A percentile compares a stretch with the other conserved stretches of the same genome.
Conservation (phyloP, 2,113 vertebrate species). For the Oryzias celebensis region DNA sequence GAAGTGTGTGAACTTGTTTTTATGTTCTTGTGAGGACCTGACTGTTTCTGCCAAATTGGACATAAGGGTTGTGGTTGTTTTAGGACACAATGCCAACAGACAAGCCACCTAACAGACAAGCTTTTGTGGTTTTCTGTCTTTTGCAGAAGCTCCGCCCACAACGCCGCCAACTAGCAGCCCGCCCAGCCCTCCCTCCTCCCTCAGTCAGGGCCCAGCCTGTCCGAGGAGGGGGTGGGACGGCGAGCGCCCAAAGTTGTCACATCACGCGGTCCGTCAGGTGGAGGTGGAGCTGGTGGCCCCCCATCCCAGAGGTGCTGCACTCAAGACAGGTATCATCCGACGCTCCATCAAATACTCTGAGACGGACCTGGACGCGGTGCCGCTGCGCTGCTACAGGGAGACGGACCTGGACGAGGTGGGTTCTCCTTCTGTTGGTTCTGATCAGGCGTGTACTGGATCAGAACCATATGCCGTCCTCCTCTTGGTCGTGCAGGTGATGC, state of each 20-base stretch:
- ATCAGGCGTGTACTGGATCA: too few species aligned
- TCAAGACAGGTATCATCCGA: conserved; percentile 75
- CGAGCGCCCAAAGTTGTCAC: conserved; percentile 20
- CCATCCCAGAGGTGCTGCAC: conserved; percentile 27
- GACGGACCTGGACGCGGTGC: conserved; percentile 92
- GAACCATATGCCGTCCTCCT: fast-evolving
- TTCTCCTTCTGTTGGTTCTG: not conserved
- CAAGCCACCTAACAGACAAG: too few species aligned
- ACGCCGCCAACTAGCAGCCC: conserved; percentile 43
- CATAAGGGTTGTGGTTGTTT: too few species aligned
- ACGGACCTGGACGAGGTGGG: conserved; percentile 93
- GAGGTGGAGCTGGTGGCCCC: conserved; percentile 82
- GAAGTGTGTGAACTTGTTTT: too few species aligned
- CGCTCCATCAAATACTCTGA: conserved; percentile 89
- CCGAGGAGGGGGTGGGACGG: conserved; percentile 29
- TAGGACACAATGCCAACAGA: too few species aligned
- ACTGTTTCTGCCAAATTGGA: too few species aligned
- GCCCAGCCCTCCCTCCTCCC: conserved; percentile 46
- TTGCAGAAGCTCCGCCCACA: conserved; percentile 28
- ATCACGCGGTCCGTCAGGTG: conserved; percentile 78
- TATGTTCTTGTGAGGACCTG: too few species aligned
- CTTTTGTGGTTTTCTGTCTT: not conserved
- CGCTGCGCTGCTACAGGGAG: conserved; percentile 91
- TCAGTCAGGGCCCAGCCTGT: conserved; percentile 28
- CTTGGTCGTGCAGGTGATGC: conserved; percentile 58